These are phyloP conservation scores for Zonotrichia leucophrys DNA, from an alignment of 2,113 vertebrate species.

Conservation along the genomic window DNA sequence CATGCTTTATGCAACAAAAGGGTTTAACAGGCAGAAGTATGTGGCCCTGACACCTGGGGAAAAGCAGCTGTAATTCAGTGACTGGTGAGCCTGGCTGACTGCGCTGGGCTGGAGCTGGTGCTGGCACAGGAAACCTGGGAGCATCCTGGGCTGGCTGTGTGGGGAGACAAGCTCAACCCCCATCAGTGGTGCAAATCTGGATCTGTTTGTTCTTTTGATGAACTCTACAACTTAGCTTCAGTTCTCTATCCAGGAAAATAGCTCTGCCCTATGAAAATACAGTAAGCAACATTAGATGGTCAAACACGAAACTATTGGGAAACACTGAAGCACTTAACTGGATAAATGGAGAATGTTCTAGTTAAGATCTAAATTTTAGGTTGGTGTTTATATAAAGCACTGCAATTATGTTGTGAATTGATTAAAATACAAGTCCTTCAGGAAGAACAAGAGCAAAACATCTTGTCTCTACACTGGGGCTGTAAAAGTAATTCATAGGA, in stretches of 20 bases:
- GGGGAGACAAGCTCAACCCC: background rate
- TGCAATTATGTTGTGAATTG: background rate
- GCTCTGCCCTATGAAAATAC: background rate
- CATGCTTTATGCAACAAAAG: background rate
- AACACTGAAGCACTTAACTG: background rate
- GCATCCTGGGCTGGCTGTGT: background rate
- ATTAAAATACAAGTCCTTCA: background rate
- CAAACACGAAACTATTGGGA: background rate
- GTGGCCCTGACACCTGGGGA: background rate
- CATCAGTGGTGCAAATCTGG: background rate
- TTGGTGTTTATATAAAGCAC: background rate
- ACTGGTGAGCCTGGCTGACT: background rate
- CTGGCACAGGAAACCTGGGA: background rate
- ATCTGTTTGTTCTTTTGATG: background rate
- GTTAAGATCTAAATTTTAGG: background rate
- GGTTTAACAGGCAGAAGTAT: background rate
- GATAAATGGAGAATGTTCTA: background rate
- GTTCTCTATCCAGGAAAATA: background rate
- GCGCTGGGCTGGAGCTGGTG: background rate
- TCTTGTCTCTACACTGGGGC: background rate
- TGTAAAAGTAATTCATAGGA: background rate
- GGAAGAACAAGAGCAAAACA: background rate
- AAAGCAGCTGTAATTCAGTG: background rate
- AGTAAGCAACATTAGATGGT: background rate
- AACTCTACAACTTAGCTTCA: background rate